Conservation (phyloP, 2,797 vertebrate genomes). For the Phrynocephalus forsythii region DNA sequence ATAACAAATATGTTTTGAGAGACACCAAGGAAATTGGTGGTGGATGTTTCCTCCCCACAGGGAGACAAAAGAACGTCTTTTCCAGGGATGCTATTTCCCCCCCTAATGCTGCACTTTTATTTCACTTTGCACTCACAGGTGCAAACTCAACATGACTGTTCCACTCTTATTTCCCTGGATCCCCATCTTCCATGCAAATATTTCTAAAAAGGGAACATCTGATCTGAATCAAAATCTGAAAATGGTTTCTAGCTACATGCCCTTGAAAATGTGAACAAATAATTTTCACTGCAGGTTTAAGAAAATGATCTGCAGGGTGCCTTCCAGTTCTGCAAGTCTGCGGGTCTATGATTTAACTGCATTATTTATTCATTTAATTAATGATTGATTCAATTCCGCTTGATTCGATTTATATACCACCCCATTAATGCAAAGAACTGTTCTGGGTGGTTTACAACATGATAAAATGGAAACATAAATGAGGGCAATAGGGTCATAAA, state of each 20-base stretch:
- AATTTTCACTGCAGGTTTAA: constrained; percentile 51
- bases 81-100: constrained; percentile 22
- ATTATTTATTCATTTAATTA: too few species aligned
- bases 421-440: too few species aligned
- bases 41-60: too few species aligned
- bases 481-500: too few species aligned
- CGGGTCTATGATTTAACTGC: background rate
- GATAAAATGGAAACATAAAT: too few species aligned
- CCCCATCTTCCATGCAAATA: background rate
- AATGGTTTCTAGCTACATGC: constrained; percentile 9
- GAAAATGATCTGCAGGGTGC: background rate
- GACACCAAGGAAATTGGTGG: constrained; percentile 7
- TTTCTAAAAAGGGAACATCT: background rate
- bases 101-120: constrained; percentile 5
- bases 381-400: too few species aligned
- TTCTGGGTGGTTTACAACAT: too few species aligned
- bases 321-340: background rate
- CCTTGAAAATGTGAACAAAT: constrained; percentile 52
- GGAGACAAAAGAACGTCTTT: constrained; percentile 21
- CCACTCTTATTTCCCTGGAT: background rate
- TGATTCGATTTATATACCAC: too few species aligned
- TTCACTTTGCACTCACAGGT: background rate
- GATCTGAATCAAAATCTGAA: constrained; percentile 14
- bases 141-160: background rate
- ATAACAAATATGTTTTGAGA: constrained; percentile 52